A percentile compares a stretch with the other conserved stretches of the same genome.
These are phyloP conservation scores for Cyprinodon variegatus DNA, from an alignment of 2,113 vertebrate species.

Conservation along the genomic window DNA sequence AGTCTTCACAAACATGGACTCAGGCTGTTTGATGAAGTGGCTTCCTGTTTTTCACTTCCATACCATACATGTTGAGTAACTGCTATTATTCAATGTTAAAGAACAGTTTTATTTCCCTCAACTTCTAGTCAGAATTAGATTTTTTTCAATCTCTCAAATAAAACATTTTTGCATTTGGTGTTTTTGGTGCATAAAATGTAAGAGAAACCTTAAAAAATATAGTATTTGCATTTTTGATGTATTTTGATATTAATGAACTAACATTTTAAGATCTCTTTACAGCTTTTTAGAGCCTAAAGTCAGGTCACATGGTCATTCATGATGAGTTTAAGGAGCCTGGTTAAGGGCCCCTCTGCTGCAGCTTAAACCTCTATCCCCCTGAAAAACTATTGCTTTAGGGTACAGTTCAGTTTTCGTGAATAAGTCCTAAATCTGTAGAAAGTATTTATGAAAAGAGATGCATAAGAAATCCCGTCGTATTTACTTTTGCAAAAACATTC, in stretches of 20 bases:
- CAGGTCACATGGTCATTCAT: background rate
- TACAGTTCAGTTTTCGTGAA: no score
- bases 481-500: no score
- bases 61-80: background rate
- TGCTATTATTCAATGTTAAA: background rate
- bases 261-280: background rate
- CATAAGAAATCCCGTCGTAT: no score
- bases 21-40: constrained; percentile 38
- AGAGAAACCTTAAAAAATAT: no score
- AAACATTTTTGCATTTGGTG: no score
- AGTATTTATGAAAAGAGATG: no score
- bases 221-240: no score
- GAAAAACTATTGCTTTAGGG: background rate
- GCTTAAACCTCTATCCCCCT: background rate
- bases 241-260: no score
- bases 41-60: constrained; percentile 14
- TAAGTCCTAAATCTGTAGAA: no score
- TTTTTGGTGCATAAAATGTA: background rate
- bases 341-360: background rate
- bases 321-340: background rate
- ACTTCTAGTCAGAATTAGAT: background rate
- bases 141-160: no score
- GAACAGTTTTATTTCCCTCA: no score
- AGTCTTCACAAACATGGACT: constrained; percentile 68
- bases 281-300: background rate